Evolutionary conservation across 2,113 vertebrate species (phyloP).

Genomic region (Columba livia): DNA sequence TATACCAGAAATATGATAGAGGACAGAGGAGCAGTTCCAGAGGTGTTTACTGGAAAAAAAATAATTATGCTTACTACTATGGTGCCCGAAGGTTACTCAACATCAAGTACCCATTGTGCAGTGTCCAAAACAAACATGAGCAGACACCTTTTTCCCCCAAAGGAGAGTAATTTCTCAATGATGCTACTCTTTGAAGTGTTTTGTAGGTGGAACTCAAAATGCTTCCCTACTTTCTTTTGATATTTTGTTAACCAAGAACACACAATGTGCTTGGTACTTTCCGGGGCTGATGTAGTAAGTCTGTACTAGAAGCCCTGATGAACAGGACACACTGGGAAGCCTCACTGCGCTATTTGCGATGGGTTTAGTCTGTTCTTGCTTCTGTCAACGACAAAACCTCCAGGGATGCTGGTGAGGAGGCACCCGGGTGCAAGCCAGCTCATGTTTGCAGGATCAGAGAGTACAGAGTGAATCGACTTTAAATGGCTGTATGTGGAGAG

Average conservation of each 20-base stretch:
- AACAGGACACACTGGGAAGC: not conserved
- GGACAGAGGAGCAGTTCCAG: not conserved
- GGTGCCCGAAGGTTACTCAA: not conserved
- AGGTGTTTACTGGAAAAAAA: not conserved
- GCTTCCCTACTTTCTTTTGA: not conserved
- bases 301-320: not conserved
- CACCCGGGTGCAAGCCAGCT: not conserved
- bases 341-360: not conserved
- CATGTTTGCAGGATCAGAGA: not conserved
- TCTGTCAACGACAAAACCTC: not conserved
- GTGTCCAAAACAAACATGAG: not conserved
- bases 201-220: not conserved
- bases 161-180: not conserved
- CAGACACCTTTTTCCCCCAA: not conserved
- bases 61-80: not conserved
- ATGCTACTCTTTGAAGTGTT: not conserved
- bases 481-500: not conserved
- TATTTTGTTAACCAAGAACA: not conserved
- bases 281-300: not conserved
- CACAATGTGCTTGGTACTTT: not conserved
- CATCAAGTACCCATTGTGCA: not conserved
- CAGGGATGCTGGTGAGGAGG: not conserved
- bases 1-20: not conserved
- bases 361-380: not conserved
- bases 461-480: not conserved